Conservation (phyloP, 2,797 vertebrate species). For the Sebastolobus alascanus region DNA sequence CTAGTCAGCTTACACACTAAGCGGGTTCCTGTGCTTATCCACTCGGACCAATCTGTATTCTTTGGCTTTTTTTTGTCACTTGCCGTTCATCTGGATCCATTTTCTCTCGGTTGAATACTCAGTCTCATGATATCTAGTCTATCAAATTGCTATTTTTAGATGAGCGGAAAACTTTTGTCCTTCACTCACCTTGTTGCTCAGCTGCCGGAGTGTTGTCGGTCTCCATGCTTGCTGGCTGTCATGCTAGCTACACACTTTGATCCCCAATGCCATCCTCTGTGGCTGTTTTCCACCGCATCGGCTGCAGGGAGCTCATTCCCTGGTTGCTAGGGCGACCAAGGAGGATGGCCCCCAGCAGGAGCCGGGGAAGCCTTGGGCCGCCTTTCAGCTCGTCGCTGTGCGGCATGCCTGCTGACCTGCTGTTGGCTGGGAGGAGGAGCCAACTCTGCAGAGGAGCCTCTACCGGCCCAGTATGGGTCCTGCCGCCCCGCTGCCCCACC, state of each 20-base stretch:
- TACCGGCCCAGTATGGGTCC: slow-evolving; percentile 56
- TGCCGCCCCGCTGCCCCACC: slow-evolving; percentile 55
- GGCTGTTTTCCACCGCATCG: slow-evolving; percentile 43
- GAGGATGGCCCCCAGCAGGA: slow-evolving; percentile 64
- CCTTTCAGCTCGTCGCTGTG: slow-evolving; percentile 50
- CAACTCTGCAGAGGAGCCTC: slow-evolving; percentile 70
- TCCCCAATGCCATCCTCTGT: slow-evolving; percentile 58
- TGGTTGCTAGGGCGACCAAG: slow-evolving; percentile 80
- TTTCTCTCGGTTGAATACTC: slow-evolving; percentile 12
- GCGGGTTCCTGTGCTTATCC: slow-evolving; percentile 39
- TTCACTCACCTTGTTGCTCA: slow-evolving; percentile 70
- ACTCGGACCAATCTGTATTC: slow-evolving; percentile 3
- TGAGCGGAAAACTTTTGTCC: slow-evolving; percentile 66
- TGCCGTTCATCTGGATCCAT: slow-evolving; percentile 20
- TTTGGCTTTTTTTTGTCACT: slow-evolving; percentile 36
- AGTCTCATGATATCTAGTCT: slow-evolving; percentile 21
- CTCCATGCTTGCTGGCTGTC: slow-evolving; percentile 44
- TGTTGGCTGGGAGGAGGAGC: slow-evolving; percentile 74
- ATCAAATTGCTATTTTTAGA: slow-evolving; percentile 74
- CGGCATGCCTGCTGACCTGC: slow-evolving; percentile 63
- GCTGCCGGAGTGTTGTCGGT: slow-evolving; percentile 42
- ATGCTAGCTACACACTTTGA: slow-evolving; percentile 55
- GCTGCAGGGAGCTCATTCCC: slow-evolving; percentile 58
- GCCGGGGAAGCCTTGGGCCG: slow-evolving; percentile 66
- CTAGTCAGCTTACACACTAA: slow-evolving; percentile 42